These are phyloP conservation scores for Leptinotarsa defecta DNA, from an alignment of 1,140 invertebrate genomes.

Conservation along the genomic window DNA sequence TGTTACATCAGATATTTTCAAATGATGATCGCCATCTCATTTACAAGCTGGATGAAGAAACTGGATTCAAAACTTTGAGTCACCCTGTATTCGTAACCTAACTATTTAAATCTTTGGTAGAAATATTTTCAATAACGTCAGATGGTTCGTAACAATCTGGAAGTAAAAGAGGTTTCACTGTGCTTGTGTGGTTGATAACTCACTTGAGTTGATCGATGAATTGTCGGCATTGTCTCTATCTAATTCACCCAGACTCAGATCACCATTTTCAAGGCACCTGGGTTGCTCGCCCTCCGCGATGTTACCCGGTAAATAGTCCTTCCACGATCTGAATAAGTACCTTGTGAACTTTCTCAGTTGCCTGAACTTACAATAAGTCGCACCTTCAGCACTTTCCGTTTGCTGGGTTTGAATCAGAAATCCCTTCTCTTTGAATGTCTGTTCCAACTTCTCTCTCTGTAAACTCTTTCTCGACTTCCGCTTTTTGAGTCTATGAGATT, in stretches of 20 bases:
- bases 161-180: neutral
- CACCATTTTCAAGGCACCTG: conserved; percentile 21
- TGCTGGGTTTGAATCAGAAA: conserved; percentile 92
- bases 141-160: neutral
- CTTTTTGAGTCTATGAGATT: conserved; percentile 61
- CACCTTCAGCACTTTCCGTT: conserved; percentile 86
- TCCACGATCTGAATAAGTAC: conserved; percentile 90
- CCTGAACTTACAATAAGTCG: conserved; percentile 91
- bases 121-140: conserved; percentile 2
- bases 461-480: conserved; percentile 80
- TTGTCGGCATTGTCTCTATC: conserved; percentile 33
- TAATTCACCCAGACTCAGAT: conserved; percentile 29
- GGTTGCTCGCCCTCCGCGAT: conserved; percentile 55
- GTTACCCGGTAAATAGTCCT: conserved; percentile 86
- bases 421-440: conserved; percentile 90
- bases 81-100: neutral
- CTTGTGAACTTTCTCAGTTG: conserved; percentile 89
- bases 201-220: conserved; percentile 39
- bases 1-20: no score
- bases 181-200: conserved; percentile 30
- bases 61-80: neutral
- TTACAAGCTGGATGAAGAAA: neutral
- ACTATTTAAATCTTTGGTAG: conserved; percentile 4
- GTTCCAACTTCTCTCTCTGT: conserved; percentile 85
- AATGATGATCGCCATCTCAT: no score